Evolutionary conservation across 2,888 invertebrate species (phyloP), one percentile per base, ranked within the genome.

Genomic region (Morinoia aosen): DNA sequence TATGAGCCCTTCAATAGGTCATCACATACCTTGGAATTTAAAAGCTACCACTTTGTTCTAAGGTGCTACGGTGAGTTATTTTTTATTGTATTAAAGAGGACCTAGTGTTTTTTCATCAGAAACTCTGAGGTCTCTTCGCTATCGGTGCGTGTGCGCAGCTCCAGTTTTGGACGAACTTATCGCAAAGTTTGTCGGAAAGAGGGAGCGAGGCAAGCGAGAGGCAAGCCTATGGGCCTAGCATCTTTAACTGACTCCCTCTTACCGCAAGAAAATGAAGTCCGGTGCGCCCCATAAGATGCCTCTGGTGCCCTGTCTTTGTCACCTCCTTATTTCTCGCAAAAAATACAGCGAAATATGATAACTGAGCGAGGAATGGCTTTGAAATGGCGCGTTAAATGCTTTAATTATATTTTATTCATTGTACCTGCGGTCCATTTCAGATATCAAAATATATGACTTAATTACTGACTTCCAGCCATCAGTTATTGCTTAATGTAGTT

Each of bases 161-260:
- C 57, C 57, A 93, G 93, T 93, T 93, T 93, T 57, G 93, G 93
- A n/a, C 93, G 93, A 93, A 93, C 48, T 93, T 93, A 93, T 93
- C 93, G 48, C 48, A 57, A 93, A 93, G 93, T 93, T 93, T 93
- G 57, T 12, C 25, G n/a, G 93, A 93, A 93, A 57, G 57, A 93
- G 93, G 57, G 57, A 93, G 57, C 57, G 48, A 93, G 93, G 90
- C 90, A 93, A 57, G 93, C 93, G 93, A 93, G 93, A 93, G 93
- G 93, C 93, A 56, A 57, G 93, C 57, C 93, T 93, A 93, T 93
- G 93, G 57, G 93, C 93, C 56, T 93, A 33, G 93, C 93, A 93
- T 93, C 93, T 93, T 93, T 93, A 93, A 93, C 93, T 93, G 93
- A 93, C 93, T 93, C 93, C 57, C 93, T 93, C 93, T 93, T 93